Percentiles rank a stretch among this genome's conserved stretches.
phyloP scores from a whole-genome alignment of 2,113 vertebrate species.

The Nannospalax galili region DNA sequence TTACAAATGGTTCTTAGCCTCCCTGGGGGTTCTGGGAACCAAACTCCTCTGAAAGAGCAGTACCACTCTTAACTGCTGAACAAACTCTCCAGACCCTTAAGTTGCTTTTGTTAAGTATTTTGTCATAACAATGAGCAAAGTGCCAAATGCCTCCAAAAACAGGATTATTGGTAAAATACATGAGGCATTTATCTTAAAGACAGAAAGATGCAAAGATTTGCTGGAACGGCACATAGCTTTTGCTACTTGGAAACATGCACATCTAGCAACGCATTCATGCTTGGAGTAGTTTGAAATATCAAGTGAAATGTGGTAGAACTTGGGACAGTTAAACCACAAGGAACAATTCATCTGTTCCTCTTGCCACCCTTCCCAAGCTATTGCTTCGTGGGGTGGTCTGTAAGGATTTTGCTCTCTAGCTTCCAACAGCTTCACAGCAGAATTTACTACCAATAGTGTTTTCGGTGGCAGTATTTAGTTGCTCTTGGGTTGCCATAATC shows the following conservation, averaged over 20 bases:
- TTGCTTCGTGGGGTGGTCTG: slow-evolving; percentile 80
- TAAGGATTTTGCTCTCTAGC: slow-evolving; percentile 81
- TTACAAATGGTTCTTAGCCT: too few relatives aligned
- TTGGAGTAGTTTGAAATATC: slow-evolving; percentile 55
- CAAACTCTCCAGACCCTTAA: background rate
- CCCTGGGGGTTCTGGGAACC: too few relatives aligned
- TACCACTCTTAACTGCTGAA: too few relatives aligned
- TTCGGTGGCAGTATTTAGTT: slow-evolving; percentile 78
- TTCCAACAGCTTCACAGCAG: slow-evolving; percentile 73
- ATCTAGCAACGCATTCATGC: slow-evolving; percentile 35
- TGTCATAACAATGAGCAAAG: background rate
- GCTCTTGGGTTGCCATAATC: slow-evolving; percentile 84
- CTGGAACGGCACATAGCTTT: background rate
- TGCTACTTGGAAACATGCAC: background rate
- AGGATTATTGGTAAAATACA: slow-evolving; percentile 21
- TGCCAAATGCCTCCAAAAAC: background rate
- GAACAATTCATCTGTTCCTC: slow-evolving; percentile 76
- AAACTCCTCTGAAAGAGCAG: too few relatives aligned
- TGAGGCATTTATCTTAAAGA: slow-evolving; percentile 31
- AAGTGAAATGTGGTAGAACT: slow-evolving; percentile 19
- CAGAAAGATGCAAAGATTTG: slow-evolving; percentile 8
- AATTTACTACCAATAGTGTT: slow-evolving; percentile 59
- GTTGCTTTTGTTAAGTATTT: background rate
- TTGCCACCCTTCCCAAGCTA: background rate
- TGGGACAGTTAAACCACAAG: slow-evolving; percentile 9